Evolutionary conservation across 2,888 invertebrate species (phyloP).

Genomic region (Sarcophaga subvicina): DNA sequence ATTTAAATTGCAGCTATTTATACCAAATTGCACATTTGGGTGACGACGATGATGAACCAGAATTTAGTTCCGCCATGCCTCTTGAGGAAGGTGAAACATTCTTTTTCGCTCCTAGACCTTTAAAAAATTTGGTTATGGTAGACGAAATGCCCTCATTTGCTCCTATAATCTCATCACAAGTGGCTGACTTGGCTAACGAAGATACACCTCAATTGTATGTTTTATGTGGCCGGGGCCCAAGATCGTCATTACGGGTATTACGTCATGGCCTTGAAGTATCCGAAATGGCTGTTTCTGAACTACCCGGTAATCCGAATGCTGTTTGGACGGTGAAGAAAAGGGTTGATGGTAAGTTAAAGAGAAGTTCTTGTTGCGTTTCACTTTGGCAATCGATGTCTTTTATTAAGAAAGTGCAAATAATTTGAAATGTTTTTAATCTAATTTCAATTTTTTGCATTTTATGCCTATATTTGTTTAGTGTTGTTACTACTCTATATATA

Average conservation of each 20-base stretch:
- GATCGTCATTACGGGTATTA: conserved; percentile 95
- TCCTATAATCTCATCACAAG: conserved; percentile 93
- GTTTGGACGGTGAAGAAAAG: conserved; percentile 99
- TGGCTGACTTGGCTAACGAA: conserved; percentile 97
- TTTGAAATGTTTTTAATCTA: conserved; percentile 60
- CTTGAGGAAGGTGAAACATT: conserved; percentile 99
- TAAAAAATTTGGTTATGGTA: conserved; percentile 97
- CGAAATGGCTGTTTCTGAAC: conserved; percentile 99
- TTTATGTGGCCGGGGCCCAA: conserved; percentile 96
- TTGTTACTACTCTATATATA: conserved; percentile 27
- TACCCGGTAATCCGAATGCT: conserved; percentile 99
- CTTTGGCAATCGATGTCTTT: conserved; percentile 32
- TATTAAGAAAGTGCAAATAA: conserved; percentile 63
- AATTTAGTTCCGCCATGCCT: conserved; percentile 99
- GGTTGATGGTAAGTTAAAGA: conserved; percentile 92
- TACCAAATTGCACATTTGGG: conserved; percentile 99
- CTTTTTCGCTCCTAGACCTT: conserved; percentile 96
- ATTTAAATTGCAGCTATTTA: conserved; percentile 87
- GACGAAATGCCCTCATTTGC: conserved; percentile 98
- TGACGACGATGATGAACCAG: conserved; percentile 99
- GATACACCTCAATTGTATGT: conserved; percentile 99
- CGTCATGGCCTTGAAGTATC: conserved; percentile 99
- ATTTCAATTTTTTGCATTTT: conserved; percentile 67
- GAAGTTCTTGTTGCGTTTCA: neutral
- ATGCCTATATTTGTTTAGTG: conserved; percentile 70